Evolutionary conservation across 2,797 vertebrate species (phyloP).

Genomic region (Anableps anableps): DNA sequence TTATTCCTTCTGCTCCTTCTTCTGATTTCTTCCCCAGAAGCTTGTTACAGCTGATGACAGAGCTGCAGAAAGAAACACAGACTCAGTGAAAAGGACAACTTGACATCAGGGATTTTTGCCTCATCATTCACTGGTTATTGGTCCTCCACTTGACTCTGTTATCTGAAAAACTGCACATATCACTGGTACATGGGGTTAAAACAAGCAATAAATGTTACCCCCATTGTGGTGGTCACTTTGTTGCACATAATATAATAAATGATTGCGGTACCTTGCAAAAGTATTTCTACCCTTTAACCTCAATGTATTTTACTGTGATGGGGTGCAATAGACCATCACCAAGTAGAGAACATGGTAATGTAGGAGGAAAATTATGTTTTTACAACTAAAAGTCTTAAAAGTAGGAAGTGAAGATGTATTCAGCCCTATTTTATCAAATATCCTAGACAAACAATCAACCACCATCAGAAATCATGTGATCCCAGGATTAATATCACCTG

Average conservation of each 20-base stretch:
- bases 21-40: slow-evolving; percentile 60
- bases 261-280: background rate
- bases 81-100: slow-evolving; percentile 45
- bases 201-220: background rate
- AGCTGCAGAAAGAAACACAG: slow-evolving; percentile 40
- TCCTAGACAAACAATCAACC: background rate
- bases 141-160: slow-evolving; percentile 4
- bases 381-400: background rate
- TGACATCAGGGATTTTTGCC: slow-evolving; percentile 49
- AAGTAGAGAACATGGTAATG: background rate
- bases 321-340: background rate
- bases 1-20: slow-evolving; percentile 66
- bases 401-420: background rate
- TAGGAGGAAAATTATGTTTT: background rate
- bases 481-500: background rate
- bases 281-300: background rate
- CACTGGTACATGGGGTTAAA: background rate
- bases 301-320: background rate
- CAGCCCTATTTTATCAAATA: background rate
- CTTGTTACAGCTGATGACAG: slow-evolving; percentile 67
- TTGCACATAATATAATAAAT: background rate
- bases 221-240: background rate
- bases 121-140: slow-evolving; percentile 32
- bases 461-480: background rate
- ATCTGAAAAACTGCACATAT: background rate